phyloP scores from a whole-genome alignment of 2,797 vertebrate genomes.

The Nyctalus aviator region DNA sequence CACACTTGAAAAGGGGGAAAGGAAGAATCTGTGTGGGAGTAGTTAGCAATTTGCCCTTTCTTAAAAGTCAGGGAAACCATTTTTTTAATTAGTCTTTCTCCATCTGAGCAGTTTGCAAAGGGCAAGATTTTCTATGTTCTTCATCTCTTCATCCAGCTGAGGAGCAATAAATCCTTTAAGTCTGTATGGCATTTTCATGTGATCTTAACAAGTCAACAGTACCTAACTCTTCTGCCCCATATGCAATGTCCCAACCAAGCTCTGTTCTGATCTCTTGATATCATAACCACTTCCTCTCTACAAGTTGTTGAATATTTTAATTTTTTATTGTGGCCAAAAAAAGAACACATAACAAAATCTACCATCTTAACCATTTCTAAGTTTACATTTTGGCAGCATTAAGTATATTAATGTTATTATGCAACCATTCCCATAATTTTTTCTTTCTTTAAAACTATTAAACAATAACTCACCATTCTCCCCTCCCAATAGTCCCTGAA shows the following conservation, averaged over 20 bases:
- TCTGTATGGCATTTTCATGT: slow-evolving; percentile 48
- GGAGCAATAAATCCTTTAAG: slow-evolving; percentile 71
- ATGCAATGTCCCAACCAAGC: not conserved
- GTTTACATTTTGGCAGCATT: not conserved
- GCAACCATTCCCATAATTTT: not conserved
- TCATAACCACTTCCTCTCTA: not conserved
- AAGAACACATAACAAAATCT: not conserved
- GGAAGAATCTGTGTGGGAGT: not conserved
- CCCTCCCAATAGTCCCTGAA: accelerated
- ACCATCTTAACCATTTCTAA: not conserved
- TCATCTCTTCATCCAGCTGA: not conserved
- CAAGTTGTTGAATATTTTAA: not conserved
- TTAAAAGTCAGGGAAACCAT: slow-evolving; percentile 19
- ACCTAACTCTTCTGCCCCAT: not conserved
- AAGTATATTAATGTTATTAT: not conserved
- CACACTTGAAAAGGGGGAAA: not conserved
- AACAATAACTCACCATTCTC: not conserved
- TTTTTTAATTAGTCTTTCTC: slow-evolving; percentile 72
- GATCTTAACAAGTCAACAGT: slow-evolving; percentile 28
- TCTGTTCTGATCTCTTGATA: not conserved
- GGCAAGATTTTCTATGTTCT: slow-evolving; percentile 36
- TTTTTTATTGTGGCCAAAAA: not conserved
- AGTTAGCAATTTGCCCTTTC: not conserved
- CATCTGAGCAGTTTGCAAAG: slow-evolving; percentile 52
- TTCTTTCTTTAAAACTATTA: not conserved